A percentile compares a stretch with the other conserved stretches of the same genome.
These are phyloP conservation scores for Potorous gilbertii DNA, from an alignment of 2,797 vertebrate genomes.

Conservation along the genomic window DNA sequence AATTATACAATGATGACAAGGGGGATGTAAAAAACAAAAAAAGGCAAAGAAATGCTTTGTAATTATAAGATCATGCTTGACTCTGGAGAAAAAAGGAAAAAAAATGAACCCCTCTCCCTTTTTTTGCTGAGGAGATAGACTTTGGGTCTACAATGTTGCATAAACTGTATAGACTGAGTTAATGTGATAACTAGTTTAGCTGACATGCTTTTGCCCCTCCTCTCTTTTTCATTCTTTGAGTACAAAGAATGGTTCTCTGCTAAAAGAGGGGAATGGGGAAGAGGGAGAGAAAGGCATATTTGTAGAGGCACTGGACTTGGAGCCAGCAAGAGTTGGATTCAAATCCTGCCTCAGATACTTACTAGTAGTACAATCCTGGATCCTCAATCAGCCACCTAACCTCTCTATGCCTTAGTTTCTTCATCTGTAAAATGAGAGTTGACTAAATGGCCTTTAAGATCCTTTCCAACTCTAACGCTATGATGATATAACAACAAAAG, in stretches of 20 bases:
- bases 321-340: not conserved
- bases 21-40: not conserved
- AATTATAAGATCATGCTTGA: not conserved
- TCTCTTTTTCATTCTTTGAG: not conserved
- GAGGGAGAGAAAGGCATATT: not conserved
- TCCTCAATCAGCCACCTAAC: not conserved
- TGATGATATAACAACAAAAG: not conserved
- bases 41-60: not conserved
- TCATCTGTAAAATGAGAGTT: not conserved
- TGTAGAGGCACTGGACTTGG: not conserved
- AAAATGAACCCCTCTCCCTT: not conserved
- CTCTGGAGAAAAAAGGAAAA: not conserved
- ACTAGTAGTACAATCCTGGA: not conserved
- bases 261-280: not conserved
- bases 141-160: not conserved
- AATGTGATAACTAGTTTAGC: not conserved
- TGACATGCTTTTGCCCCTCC: not conserved
- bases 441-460: not conserved
- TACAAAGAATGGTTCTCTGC: not conserved
- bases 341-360: not conserved
- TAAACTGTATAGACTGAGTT: not conserved
- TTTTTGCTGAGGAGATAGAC: not conserved
- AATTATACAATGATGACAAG: not conserved
- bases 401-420: not conserved
- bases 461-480: not conserved